Evolutionary conservation across 1,140 invertebrate genomes (phyloP).

Genomic region (Drosophila saltans): DNA sequence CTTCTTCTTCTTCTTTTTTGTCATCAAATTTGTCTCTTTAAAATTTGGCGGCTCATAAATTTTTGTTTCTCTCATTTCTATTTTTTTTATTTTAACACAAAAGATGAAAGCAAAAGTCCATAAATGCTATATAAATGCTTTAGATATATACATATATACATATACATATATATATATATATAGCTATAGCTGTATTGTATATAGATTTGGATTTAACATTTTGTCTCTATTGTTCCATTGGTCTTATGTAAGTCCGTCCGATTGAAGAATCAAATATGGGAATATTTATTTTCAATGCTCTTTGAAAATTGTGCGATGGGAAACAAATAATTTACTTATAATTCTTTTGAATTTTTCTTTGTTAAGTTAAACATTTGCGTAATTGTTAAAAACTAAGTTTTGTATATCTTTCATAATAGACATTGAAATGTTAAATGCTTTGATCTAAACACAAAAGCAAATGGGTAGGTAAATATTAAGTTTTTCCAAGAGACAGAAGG

Average conservation of each 20-base stretch:
- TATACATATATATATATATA: background rate
- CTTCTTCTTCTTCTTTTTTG: constrained; percentile 10
- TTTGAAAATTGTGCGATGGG: background rate
- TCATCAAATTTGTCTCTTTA: constrained; percentile 50
- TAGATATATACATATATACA: background rate
- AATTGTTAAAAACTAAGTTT: too few species aligned
- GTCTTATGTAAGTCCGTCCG: background rate
- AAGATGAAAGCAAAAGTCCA: constrained; percentile 61
- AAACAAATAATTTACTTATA: background rate
- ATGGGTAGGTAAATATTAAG: too few species aligned
- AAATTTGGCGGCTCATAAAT: constrained; percentile 33
- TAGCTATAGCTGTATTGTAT: background rate
- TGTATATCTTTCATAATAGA: too few species aligned
- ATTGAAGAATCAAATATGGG: constrained; percentile 10
- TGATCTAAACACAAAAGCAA: too few species aligned
- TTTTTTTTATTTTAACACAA: constrained; percentile 23
- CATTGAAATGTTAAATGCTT: too few species aligned
- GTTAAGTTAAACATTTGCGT: background rate
- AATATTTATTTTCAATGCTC: background rate
- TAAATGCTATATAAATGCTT: background rate
- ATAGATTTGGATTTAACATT: background rate
- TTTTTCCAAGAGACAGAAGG: too few species aligned
- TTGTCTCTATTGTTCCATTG: background rate
- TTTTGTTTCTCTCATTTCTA: constrained; percentile 20
- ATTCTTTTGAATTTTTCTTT: background rate